phyloP scores from a whole-genome alignment of 1,140 invertebrate genomes.

The Muscidifurax raptorellus region DNA sequence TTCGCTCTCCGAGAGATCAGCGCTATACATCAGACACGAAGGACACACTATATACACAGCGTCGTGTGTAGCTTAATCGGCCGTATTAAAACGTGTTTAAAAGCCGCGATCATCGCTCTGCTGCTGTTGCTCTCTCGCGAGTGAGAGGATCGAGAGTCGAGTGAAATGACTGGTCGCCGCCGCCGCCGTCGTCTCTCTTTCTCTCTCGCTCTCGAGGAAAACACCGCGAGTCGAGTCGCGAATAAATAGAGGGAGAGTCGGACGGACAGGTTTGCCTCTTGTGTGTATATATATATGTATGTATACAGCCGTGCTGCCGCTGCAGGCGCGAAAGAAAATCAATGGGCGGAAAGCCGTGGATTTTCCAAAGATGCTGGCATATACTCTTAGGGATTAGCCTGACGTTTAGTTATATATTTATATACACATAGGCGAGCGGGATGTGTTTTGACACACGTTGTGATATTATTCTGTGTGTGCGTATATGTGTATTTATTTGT shows the following conservation, averaged over 20 bases:
- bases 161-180: background rate
- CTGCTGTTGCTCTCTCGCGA: background rate
- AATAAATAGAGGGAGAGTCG: background rate
- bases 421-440: too few species aligned
- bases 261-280: background rate
- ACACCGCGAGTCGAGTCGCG: background rate
- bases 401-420: too few species aligned
- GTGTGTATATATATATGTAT: too few species aligned
- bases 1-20: too few species aligned
- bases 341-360: background rate
- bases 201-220: background rate
- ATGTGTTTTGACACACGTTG: too few species aligned
- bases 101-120: background rate
- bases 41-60: conserved; percentile 24
- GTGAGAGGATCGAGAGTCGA: conserved; percentile 24
- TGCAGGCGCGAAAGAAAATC: background rate
- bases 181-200: background rate
- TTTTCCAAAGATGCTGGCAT: background rate
- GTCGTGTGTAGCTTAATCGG: conserved; percentile 27
- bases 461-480: too few species aligned
- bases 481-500: background rate
- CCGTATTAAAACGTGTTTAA: conserved; percentile 40
- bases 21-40: background rate
- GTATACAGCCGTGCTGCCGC: too few species aligned
- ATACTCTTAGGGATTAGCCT: too few species aligned